Evolutionary conservation across 2,888 invertebrate species (phyloP).

Genomic region (Limnephilus marmoratus): DNA sequence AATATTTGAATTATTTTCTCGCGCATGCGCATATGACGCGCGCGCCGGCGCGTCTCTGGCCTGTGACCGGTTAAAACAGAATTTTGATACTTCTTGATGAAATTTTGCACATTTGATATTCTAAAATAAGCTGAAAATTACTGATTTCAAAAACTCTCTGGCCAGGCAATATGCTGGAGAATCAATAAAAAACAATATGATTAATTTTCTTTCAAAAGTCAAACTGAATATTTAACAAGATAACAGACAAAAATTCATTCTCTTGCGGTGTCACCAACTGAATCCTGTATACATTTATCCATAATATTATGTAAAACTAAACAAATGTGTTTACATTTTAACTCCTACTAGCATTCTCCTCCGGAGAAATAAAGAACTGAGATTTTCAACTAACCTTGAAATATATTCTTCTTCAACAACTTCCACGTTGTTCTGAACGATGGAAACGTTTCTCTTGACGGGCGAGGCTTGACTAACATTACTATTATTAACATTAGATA

Average conservation of each 20-base stretch:
- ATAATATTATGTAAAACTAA: background rate
- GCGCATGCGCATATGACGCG: too few species aligned
- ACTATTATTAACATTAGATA: slow-evolving; percentile 67
- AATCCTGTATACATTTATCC: background rate
- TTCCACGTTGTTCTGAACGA: slow-evolving; percentile 35
- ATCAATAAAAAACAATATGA: too few species aligned
- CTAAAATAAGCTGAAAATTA: too few species aligned
- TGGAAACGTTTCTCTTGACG: slow-evolving; percentile 54
- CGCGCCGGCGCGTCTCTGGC: too few species aligned
- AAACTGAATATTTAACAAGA: background rate
- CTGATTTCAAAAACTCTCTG: too few species aligned
- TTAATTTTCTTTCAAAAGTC: background rate
- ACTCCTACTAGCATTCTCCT: too few species aligned
- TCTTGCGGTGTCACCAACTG: background rate
- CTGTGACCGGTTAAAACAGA: too few species aligned
- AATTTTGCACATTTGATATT: too few species aligned
- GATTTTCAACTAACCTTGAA: slow-evolving; percentile 54
- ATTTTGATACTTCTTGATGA: too few species aligned
- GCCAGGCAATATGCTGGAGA: too few species aligned
- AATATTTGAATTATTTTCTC: too few species aligned
- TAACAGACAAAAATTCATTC: background rate
- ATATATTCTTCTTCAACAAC: slow-evolving; percentile 51
- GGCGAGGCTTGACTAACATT: slow-evolving; percentile 58
- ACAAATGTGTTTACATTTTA: background rate
- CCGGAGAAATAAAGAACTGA: background rate